Evolutionary conservation across 1,140 invertebrate species (phyloP).

Genomic region (Littorina saxatilis): DNA sequence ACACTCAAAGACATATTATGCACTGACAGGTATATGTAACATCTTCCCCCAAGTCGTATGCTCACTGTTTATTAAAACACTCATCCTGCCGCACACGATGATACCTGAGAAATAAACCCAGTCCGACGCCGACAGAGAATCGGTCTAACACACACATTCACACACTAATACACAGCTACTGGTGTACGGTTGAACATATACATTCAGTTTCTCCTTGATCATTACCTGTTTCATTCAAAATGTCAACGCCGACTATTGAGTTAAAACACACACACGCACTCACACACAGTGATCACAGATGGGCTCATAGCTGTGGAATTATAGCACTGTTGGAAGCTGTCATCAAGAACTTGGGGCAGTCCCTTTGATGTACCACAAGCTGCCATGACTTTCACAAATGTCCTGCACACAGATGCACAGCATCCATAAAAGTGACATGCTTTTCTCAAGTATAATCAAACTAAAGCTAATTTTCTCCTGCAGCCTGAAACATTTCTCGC

Average conservation of each 20-base stretch:
- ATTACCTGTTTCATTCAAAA: not conserved
- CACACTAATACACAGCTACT: not conserved
- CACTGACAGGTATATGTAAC: too few species aligned
- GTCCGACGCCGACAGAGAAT: not conserved
- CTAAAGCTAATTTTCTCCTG: not conserved
- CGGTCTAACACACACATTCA: not conserved
- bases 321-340: not conserved
- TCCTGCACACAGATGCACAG: not conserved
- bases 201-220: not conserved
- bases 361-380: conserved; percentile 15
- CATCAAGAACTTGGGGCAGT: not conserved
- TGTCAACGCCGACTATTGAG: too few species aligned
- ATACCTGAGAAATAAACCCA: not conserved
- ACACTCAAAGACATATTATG: too few species aligned
- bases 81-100: too few species aligned
- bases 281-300: too few species aligned
- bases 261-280: too few species aligned
- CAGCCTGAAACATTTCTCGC: not conserved
- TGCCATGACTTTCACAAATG: not conserved
- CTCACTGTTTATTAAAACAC: too few species aligned
- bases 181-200: not conserved
- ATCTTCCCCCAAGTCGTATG: too few species aligned
- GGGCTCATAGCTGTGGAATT: too few species aligned
- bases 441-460: not conserved
- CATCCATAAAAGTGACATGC: not conserved